phyloP scores from a whole-genome alignment of 2,888 invertebrate species.

The Melieria omissa region DNA sequence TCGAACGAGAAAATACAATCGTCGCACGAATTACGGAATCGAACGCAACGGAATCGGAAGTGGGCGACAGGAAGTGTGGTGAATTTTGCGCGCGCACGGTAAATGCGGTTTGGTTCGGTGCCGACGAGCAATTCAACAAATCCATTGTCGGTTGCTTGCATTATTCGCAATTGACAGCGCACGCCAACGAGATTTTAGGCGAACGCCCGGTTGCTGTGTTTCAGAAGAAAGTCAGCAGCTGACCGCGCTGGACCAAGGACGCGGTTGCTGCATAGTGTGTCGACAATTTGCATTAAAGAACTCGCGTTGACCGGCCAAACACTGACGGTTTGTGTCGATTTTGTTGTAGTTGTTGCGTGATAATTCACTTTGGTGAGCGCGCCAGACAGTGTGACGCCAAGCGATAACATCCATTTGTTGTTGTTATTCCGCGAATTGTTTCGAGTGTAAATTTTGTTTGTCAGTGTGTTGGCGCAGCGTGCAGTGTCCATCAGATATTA shows the following conservation, averaged over 20 bases:
- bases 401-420: background rate
- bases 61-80: conserved; percentile 27
- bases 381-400: conserved; percentile 37
- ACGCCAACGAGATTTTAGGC: background rate
- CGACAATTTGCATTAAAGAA: too few relatives aligned
- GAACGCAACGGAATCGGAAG: conserved; percentile 29
- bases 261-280: conserved; percentile 25
- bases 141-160: too few relatives aligned
- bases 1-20: conserved; percentile 13
- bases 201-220: conserved; percentile 31
- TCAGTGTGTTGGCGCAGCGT: too few relatives aligned
- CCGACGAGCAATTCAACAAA: too few relatives aligned
- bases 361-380: background rate
- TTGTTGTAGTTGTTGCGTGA: conserved; percentile 8
- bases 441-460: too few relatives aligned
- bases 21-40: conserved; percentile 2
- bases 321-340: background rate
- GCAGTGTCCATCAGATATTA: too few relatives aligned
- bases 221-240: conserved; percentile 57
- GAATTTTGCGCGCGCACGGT: conserved; percentile 1
- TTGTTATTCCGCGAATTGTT: too few relatives aligned
- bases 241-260: conserved; percentile 55
- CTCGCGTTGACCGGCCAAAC: background rate
- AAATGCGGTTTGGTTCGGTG: too few relatives aligned
- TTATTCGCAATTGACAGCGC: too few relatives aligned